phyloP scores from a whole-genome alignment of 2,888 invertebrate species.

The Drosophila sordidula region DNA sequence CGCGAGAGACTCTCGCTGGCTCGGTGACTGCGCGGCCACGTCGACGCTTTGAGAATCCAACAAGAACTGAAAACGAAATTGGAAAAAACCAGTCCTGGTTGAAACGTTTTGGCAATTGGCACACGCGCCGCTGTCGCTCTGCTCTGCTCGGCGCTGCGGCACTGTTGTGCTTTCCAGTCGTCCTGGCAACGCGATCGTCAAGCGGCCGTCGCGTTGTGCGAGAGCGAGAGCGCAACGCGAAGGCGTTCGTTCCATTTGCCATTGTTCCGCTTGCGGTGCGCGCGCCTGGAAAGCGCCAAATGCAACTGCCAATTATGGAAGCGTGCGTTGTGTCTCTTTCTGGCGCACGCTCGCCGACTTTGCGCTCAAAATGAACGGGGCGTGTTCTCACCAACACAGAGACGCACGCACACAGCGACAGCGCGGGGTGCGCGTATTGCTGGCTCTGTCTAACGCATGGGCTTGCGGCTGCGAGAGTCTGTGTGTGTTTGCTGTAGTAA shows the following conservation, averaged over 20 bases:
- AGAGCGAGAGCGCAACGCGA: constrained; percentile 20
- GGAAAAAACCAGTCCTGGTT: constrained; percentile 84
- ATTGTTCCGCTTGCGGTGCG: constrained; percentile 33
- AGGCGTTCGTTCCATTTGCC: constrained; percentile 46
- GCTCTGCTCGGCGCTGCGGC: constrained; percentile 10
- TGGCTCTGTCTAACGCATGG: constrained; percentile 43
- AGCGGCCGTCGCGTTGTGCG: constrained; percentile 21
- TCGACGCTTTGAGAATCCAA: constrained; percentile 85
- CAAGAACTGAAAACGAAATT: constrained; percentile 85
- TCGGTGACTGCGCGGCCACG: constrained; percentile 67
- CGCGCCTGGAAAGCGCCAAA: constrained; percentile 56
- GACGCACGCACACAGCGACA: constrained; percentile 16
- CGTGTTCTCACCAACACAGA: constrained; percentile 51
- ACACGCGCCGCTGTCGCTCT: constrained; percentile 36
- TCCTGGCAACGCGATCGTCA: constrained; percentile 75
- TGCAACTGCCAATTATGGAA: constrained; percentile 65
- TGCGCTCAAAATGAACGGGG: constrained; percentile 60
- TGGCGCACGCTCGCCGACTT: constrained; percentile 34
- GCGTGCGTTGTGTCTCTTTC: constrained; percentile 46
- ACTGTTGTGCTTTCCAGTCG: constrained; percentile 75
- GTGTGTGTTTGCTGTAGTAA: constrained; percentile 17
- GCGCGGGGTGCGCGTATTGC: constrained; percentile 30
- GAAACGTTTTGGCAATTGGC: constrained; percentile 60
- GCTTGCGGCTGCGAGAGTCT: constrained; percentile 1
- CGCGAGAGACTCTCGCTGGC: constrained; percentile 52